Evolutionary conservation across 2,113 vertebrate genomes (phyloP).

Genomic region (Lanius ludovicianus): DNA sequence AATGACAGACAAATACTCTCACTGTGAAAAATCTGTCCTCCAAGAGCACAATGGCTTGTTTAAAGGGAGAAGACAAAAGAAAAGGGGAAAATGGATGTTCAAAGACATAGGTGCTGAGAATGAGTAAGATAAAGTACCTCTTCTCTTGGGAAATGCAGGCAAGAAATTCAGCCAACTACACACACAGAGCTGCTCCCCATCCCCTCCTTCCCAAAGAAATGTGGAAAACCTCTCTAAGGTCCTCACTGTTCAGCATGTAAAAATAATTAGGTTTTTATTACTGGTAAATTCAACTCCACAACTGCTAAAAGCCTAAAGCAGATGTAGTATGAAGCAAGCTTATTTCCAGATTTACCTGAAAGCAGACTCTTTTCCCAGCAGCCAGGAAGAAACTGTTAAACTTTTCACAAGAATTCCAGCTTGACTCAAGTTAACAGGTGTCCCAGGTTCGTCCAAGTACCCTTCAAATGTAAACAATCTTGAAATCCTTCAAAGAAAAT

Average conservation of each 20-base stretch:
- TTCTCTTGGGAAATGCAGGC: not conserved
- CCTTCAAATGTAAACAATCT: not conserved
- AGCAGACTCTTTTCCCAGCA: not conserved
- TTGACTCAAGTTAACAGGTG: not conserved
- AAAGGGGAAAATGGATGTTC: not conserved
- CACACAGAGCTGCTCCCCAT: fast-evolving
- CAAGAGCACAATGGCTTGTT: not conserved
- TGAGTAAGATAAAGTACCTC: not conserved
- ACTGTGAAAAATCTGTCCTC: not conserved
- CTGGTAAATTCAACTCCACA: not conserved
- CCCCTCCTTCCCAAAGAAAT: not conserved
- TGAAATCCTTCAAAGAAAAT: conserved; percentile 27
- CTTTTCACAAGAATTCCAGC: not conserved
- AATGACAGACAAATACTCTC: not conserved
- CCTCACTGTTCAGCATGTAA: not conserved
- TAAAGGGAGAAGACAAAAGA: not conserved
- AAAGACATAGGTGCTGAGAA: not conserved
- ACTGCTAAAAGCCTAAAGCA: not conserved
- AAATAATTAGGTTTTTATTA: not conserved
- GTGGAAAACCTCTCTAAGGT: not conserved
- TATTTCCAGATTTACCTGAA: not conserved
- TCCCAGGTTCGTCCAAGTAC: not conserved
- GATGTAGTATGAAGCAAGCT: not conserved
- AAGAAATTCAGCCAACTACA: not conserved
- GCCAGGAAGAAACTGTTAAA: not conserved